Evolutionary conservation across 2,888 invertebrate species (phyloP).

Genomic region (Halictus quadricinctus): DNA sequence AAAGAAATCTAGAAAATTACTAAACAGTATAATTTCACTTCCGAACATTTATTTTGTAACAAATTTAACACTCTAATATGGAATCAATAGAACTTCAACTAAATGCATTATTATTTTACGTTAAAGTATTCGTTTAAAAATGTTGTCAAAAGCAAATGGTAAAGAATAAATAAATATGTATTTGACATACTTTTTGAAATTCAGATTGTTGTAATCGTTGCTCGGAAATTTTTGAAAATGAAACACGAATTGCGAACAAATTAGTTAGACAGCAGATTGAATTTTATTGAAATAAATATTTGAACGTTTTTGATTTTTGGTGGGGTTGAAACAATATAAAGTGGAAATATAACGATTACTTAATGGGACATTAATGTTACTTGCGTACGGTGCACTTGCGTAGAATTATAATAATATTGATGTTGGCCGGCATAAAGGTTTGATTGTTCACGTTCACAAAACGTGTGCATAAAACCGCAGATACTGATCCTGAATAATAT

Average conservation of each 20-base stretch:
- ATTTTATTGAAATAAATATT: background rate
- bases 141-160: background rate
- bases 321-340: background rate
- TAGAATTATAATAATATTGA: constrained; percentile 44
- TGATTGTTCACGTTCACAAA: constrained; percentile 30
- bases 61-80: too few species aligned
- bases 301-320: background rate
- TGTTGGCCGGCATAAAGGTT: constrained; percentile 23
- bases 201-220: background rate
- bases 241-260: background rate
- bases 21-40: background rate
- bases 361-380: constrained; percentile 10
- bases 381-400: constrained; percentile 4
- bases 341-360: background rate
- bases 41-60: too few species aligned
- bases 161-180: background rate
- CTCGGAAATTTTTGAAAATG: background rate
- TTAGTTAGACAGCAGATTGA: background rate
- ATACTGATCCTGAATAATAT: constrained; percentile 42
- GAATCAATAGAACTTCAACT: too few species aligned
- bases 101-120: too few species aligned
- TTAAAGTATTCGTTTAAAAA: background rate
- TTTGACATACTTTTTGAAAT: background rate
- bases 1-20: background rate
- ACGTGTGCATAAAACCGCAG: constrained; percentile 40